These are phyloP conservation scores for Rotaria macrura DNA, from an alignment of 2,888 invertebrate species.

Conservation along the genomic window DNA sequence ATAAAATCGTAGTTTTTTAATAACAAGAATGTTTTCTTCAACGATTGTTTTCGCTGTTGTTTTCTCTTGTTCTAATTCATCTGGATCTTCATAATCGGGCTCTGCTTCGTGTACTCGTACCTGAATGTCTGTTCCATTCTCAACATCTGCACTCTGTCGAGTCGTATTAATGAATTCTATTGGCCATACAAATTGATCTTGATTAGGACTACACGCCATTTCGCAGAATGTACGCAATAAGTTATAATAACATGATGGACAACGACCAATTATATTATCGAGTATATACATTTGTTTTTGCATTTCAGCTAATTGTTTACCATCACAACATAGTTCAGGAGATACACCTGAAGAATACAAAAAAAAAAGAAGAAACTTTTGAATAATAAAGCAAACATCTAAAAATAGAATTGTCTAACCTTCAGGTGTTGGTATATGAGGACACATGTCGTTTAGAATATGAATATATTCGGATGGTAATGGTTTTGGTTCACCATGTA, in stretches of 20 bases:
- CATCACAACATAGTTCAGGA: not conserved
- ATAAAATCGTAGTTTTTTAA: constrained; percentile 23
- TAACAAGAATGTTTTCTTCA: not conserved
- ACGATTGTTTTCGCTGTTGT: not conserved
- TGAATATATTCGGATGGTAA: not conserved
- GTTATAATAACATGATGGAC: constrained; percentile 33
- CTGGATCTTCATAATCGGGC: not conserved
- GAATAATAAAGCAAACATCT: not conserved
- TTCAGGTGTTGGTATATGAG: not conserved
- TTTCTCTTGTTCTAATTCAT: not conserved
- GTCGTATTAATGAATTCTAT: not conserved
- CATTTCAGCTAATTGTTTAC: not conserved
- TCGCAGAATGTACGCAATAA: constrained; percentile 29
- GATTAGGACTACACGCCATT: constrained; percentile 29
- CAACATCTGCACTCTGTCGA: not conserved
- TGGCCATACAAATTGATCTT: constrained; percentile 26
- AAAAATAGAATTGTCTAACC: not conserved
- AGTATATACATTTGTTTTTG: not conserved
- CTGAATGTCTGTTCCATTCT: too few species aligned
- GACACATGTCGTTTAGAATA: not conserved
- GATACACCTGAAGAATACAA: not conserved
- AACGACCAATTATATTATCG: constrained; percentile 13
- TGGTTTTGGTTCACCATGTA: not conserved
- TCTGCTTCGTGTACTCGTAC: not conserved
- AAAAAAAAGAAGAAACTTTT: not conserved